Percentiles rank a stretch among this genome's conserved stretches.
phyloP scores from a whole-genome alignment of 2,797 vertebrate genomes.

The Morelia viridis region DNA sequence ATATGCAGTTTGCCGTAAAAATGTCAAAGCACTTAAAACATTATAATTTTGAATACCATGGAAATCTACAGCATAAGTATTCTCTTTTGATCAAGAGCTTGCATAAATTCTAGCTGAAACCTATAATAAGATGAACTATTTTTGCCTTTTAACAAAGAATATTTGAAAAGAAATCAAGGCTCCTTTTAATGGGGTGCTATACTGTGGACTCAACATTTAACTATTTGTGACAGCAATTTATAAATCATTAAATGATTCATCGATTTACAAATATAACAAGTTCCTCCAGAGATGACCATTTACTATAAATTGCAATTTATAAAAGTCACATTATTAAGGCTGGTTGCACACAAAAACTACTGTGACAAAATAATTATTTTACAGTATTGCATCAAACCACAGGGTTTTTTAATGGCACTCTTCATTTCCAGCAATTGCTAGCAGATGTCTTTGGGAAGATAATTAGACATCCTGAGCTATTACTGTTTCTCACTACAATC shows the following conservation, averaged over 20 bases:
- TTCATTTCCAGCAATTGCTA: neutral
- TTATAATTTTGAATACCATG: neutral
- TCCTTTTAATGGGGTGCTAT: accelerated
- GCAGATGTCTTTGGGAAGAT: neutral
- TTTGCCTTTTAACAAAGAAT: constrained; percentile 32
- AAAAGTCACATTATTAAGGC: neutral
- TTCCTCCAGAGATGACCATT: constrained; percentile 10
- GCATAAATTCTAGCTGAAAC: constrained; percentile 5
- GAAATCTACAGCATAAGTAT: neutral
- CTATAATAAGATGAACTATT: constrained; percentile 6
- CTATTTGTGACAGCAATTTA: neutral
- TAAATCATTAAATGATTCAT: constrained; percentile 30
- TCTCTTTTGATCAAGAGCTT: constrained; percentile 14
- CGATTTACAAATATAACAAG: neutral
- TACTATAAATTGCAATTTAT: constrained; percentile 6
- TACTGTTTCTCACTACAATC: constrained; percentile 2
- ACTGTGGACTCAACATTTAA: constrained; percentile 6
- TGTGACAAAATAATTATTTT: neutral
- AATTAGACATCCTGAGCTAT: neutral
- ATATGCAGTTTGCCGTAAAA: constrained; percentile 29
- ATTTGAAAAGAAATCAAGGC: neutral
- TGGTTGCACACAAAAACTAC: neutral
- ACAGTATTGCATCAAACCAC: neutral
- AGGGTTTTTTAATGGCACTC: neutral
- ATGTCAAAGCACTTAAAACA: neutral